Conservation (phyloP, 2,888 invertebrate species). For the Cremastinae sp. region DNA sequence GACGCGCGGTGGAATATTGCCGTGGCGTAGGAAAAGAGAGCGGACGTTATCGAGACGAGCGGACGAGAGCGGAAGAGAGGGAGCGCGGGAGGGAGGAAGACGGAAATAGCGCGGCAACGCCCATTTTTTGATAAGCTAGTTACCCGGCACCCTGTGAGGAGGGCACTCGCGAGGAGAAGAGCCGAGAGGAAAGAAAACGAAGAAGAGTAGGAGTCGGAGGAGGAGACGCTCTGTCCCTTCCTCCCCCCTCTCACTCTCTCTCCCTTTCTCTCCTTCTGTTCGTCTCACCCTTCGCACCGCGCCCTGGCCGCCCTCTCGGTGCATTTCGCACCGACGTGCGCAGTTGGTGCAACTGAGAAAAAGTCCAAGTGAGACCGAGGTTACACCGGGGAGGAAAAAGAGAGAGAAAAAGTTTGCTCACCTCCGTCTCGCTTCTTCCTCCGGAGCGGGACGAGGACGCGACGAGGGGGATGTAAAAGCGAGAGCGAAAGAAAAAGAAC, state of each 20-base stretch:
- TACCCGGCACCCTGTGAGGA: constrained; percentile 75
- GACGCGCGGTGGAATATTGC: constrained; percentile 66
- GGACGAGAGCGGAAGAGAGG: constrained; percentile 59
- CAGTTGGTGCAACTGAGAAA: constrained; percentile 58
- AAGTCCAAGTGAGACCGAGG: constrained; percentile 30
- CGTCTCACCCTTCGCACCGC: constrained; percentile 49
- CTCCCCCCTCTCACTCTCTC: constrained; percentile 6
- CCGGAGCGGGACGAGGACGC: constrained; percentile 25
- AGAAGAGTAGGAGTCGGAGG: constrained; percentile 60
- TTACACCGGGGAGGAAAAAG: constrained; percentile 8
- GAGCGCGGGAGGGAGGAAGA: constrained; percentile 67
- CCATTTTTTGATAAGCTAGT: constrained; percentile 81
- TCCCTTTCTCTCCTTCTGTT: neutral
- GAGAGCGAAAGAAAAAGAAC: constrained; percentile 44
- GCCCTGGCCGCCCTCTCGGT: constrained; percentile 57
- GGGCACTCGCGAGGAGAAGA: constrained; percentile 58
- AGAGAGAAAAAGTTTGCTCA: constrained; percentile 19
- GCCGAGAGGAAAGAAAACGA: constrained; percentile 61
- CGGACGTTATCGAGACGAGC: constrained; percentile 44
- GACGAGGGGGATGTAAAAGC: constrained; percentile 44
- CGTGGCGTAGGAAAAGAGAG: constrained; percentile 21
- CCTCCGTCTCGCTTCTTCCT: constrained; percentile 5
- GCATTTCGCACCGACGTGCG: constrained; percentile 58
- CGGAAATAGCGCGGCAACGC: constrained; percentile 78
- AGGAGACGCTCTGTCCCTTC: constrained; percentile 52